These are phyloP conservation scores for Smittia aterrima DNA, from an alignment of 2,888 invertebrate species.

Conservation along the genomic window DNA sequence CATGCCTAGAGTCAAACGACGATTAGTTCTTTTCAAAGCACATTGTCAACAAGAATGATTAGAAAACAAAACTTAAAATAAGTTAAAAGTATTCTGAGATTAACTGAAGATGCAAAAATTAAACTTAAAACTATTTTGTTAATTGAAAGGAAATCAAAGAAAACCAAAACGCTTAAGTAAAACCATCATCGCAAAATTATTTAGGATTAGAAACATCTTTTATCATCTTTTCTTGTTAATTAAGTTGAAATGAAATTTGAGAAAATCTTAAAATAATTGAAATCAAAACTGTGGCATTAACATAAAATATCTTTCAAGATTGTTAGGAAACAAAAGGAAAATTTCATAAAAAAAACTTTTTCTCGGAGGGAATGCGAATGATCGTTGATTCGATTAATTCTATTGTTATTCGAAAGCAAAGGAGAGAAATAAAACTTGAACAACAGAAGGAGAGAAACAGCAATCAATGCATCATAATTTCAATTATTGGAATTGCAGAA, in stretches of 20 bases:
- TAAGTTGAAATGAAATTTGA: neutral
- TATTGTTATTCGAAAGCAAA: slow-evolving; percentile 5
- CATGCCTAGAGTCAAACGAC: slow-evolving; percentile 43
- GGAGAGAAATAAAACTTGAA: neutral
- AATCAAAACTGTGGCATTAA: slow-evolving; percentile 38
- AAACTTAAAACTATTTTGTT: slow-evolving; percentile 4
- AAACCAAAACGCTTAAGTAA: slow-evolving; percentile 27
- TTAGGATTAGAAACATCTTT: neutral
- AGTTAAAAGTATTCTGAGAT: slow-evolving; percentile 7
- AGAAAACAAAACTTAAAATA: neutral
- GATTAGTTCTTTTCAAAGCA: neutral
- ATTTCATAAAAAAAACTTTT: slow-evolving; percentile 1
- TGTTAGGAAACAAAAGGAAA: neutral
- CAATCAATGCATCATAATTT: slow-evolving; percentile 22
- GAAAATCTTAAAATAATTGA: slow-evolving; percentile 1
- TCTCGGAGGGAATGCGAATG: neutral
- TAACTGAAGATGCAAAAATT: neutral
- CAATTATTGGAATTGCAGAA: neutral
- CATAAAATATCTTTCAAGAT: neutral
- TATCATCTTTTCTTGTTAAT: neutral
- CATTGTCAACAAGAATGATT: neutral
- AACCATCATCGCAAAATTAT: slow-evolving; percentile 4
- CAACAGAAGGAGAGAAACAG: slow-evolving; percentile 10
- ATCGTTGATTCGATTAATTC: neutral
- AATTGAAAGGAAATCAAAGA: slow-evolving; percentile 18